phyloP scores from a whole-genome alignment of 2,113 vertebrate genomes.

The Otis tarda region DNA sequence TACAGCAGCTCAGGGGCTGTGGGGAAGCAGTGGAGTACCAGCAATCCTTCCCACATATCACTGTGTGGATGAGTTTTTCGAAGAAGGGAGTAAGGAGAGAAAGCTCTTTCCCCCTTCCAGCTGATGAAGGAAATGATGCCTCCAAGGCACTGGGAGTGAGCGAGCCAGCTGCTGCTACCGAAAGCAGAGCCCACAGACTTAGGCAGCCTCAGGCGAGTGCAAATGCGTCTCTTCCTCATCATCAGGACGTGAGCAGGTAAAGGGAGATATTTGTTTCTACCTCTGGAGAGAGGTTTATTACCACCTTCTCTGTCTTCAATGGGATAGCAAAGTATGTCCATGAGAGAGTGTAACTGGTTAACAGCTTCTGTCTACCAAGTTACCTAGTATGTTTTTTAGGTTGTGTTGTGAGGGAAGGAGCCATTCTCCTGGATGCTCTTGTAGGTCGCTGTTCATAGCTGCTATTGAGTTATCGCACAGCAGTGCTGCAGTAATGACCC shows the following conservation, averaged over 20 bases:
- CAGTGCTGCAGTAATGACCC: not conserved
- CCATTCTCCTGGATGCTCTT: not conserved
- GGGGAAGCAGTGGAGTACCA: slow-evolving; percentile 24
- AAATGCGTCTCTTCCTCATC: not conserved
- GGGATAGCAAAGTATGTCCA: not conserved
- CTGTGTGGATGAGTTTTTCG: not conserved
- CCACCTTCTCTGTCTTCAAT: not conserved
- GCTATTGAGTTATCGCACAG: not conserved
- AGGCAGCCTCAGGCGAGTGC: not conserved
- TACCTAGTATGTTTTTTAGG: not conserved
- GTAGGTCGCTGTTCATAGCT: not conserved
- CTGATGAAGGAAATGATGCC: not conserved
- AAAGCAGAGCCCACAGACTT: not conserved
- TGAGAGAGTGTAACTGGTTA: not conserved
- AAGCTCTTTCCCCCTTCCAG: not conserved
- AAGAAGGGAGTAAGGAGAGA: not conserved
- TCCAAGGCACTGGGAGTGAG: not conserved
- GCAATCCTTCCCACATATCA: not conserved
- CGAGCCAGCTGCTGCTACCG: not conserved
- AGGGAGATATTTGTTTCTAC: not conserved
- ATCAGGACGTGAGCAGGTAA: not conserved
- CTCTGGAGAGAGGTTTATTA: not conserved
- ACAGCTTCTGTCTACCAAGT: not conserved
- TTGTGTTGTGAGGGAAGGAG: not conserved
- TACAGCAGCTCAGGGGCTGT: slow-evolving; percentile 27